Evolutionary conservation across 2,113 vertebrate species (phyloP).

Genomic region (Nycticryphes semicollaris): DNA sequence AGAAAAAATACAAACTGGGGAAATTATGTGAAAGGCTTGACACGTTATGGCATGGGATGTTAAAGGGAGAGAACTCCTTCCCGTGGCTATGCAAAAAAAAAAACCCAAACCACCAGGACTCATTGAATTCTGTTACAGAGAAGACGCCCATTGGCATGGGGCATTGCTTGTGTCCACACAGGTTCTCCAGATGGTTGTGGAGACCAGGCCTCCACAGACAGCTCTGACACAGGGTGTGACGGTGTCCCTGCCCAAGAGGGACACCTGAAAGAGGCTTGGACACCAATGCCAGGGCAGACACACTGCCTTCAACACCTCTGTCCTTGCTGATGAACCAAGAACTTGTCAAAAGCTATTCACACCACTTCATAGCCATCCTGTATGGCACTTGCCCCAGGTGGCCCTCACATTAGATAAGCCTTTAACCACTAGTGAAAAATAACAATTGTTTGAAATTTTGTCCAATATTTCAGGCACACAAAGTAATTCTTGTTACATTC

Average conservation of each 20-base stretch:
- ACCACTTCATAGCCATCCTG: no score
- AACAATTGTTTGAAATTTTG: rapidly evolving
- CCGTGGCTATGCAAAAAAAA: neutral
- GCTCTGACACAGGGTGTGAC: neutral
- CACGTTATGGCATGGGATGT: rapidly evolving
- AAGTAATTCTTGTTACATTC: rapidly evolving
- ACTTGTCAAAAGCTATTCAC: neutral
- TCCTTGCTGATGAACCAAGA: neutral
- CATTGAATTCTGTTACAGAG: neutral
- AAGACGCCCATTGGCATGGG: neutral
- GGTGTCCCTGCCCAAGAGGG: neutral
- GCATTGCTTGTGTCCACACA: rapidly evolving
- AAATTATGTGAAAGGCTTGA: neutral
- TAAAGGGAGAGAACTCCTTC: neutral
- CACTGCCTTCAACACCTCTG: neutral
- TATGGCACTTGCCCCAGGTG: rapidly evolving
- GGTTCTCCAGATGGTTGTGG: neutral
- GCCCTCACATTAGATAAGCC: neutral
- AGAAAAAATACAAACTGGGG: neutral
- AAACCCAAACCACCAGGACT: rapidly evolving
- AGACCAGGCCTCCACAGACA: neutral
- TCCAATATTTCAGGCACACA: neutral
- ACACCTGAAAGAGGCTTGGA: rapidly evolving
- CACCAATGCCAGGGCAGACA: rapidly evolving
- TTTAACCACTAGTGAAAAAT: rapidly evolving